Percentiles rank a stretch among this genome's conserved stretches.
These are phyloP conservation scores for Aproaerema taeniolella DNA, from an alignment of 2,888 invertebrate species.

Conservation along the genomic window DNA sequence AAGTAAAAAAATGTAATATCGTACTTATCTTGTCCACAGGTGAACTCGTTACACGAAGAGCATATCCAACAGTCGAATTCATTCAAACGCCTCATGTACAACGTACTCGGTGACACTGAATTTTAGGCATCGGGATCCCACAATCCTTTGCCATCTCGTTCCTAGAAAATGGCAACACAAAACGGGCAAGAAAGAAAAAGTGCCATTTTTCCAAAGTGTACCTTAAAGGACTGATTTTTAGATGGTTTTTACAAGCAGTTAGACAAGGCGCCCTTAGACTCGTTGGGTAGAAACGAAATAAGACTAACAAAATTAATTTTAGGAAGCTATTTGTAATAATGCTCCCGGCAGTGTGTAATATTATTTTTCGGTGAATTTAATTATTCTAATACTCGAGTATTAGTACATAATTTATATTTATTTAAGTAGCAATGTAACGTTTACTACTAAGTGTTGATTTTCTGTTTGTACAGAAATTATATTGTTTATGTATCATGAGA, in stretches of 20 bases:
- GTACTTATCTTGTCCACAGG: no score
- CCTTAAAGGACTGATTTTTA: constrained; percentile 28
- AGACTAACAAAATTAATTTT: constrained; percentile 70
- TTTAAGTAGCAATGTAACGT: constrained; percentile 70
- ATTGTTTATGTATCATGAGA: constrained; percentile 66
- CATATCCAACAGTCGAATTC: constrained; percentile 94
- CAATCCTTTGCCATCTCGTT: constrained; percentile 25
- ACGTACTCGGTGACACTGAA: constrained; percentile 88
- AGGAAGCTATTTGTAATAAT: constrained; percentile 56
- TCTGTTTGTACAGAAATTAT: constrained; percentile 70
- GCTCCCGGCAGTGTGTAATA: constrained; percentile 65
- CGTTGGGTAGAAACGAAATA: constrained; percentile 54
- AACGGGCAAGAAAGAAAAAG: background rate
- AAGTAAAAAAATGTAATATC: no score
- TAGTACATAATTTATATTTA: constrained; percentile 70
- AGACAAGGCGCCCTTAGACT: constrained; percentile 41
- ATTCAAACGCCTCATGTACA: constrained; percentile 94
- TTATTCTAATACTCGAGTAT: constrained; percentile 76
- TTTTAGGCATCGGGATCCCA: constrained; percentile 49
- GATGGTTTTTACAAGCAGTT: constrained; percentile 37
- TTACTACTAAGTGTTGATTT: constrained; percentile 72
- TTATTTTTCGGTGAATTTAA: constrained; percentile 70
- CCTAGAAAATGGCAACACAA: constrained; percentile 7
- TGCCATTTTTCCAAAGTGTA: background rate
- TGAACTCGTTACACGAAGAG: constrained; percentile 85